Base-by-base conservation (phyloP, 2,888 invertebrate species). In the Amblyjoppa fuscipennis region DNA sequence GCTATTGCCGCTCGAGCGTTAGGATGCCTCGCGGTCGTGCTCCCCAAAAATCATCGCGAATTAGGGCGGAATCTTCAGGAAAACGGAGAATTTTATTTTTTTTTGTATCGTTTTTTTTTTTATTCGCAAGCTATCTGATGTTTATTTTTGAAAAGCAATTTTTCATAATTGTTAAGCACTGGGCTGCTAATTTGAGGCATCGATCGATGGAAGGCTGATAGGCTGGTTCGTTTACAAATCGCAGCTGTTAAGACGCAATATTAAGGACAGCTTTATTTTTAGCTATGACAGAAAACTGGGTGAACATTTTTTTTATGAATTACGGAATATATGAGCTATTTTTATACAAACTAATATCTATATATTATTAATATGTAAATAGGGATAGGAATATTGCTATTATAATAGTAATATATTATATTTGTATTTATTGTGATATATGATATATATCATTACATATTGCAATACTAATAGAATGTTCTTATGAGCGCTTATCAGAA, bases 1-100 rank as follows among this genome's bases (percentile, higher is more conserved):
- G 91, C 92, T 81, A 70, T 80, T 79, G 92, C 93, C 93, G 93
- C 86, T 87, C 76, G 6, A 70, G 49, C 70, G 71, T 76, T 53
- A 59, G 86, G 78, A 86, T 69, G 85, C 64, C 80, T 45, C 69
- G 69, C 73, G 76, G 71, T 69, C 13, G 75, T 77, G 73, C 80
- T 88, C 84, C 74, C 68, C 41, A 13, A 66, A 74, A 81, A 81
- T 81, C 45, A 75, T 79, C 79, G 81, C 79, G 78, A 49, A 53
- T 13, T 41, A 41, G n/a, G 20, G 25, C 9, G 2, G 34, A 38
- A 45, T 69, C 5, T 49, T 4, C 7, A 1, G n/a, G 5, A 9
- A 66, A 69, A 20, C 6, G 34, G 31, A 61, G 13, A 16, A 64
- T 16, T 6, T 1, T n/a, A n/a, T 61, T 13, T 64, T 25, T 59